Percentiles rank a stretch among this genome's conserved stretches.
Evolutionary conservation across 2,113 vertebrate species (phyloP).

Genomic region (Eulemur macaco): DNA sequence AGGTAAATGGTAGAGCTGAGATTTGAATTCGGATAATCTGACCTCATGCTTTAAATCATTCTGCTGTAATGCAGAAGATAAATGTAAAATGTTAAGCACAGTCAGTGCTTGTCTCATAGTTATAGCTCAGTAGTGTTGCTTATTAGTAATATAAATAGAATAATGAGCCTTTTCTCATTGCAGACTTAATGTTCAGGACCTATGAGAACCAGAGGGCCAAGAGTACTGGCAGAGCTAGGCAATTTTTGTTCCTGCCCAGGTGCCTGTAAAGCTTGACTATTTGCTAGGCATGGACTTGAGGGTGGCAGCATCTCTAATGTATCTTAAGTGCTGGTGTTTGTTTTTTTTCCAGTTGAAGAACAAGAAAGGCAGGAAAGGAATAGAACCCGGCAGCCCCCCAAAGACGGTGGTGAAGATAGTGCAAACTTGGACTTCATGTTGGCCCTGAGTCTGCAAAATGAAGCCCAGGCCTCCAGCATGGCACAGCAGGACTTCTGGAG

Average conservation of each 20-base stretch:
- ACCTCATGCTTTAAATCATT: background rate
- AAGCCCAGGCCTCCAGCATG: slow-evolving; percentile 50
- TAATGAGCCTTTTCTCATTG: background rate
- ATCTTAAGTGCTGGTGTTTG: background rate
- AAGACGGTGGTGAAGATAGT: slow-evolving; percentile 80
- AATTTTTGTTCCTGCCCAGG: background rate
- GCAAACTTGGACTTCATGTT: slow-evolving; percentile 91
- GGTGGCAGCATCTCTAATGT: background rate
- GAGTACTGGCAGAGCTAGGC: background rate
- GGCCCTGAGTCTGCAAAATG: slow-evolving; percentile 92
- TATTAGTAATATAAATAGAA: background rate
- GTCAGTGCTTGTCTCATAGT: background rate
- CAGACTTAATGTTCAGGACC: background rate
- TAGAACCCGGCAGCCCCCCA: background rate
- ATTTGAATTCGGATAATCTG: background rate
- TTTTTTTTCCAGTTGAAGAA: slow-evolving; percentile 71
- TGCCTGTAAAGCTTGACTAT: background rate
- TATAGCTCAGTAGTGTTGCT: background rate
- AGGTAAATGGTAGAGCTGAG: background rate
- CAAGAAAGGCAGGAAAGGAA: slow-evolving; percentile 71
- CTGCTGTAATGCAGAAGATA: background rate
- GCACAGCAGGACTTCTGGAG: slow-evolving; percentile 76
- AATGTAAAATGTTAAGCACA: background rate
- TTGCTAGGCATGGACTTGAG: background rate
- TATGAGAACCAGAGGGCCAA: background rate